Conservation (phyloP, 1,140 invertebrate genomes). For the Eumeta japonica region DNA sequence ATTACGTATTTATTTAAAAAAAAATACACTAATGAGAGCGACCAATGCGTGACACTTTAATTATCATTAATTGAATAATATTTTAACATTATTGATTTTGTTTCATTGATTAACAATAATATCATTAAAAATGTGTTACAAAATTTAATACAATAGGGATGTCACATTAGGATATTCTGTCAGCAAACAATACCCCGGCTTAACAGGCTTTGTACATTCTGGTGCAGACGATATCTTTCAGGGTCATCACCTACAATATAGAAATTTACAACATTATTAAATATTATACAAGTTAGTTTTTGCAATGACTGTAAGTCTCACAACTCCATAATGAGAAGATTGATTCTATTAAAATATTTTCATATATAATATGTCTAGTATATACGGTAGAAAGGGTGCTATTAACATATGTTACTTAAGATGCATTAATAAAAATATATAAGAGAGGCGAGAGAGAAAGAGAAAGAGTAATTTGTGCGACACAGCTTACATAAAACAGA, state of each 20-base stretch:
- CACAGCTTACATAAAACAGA: too few relatives aligned
- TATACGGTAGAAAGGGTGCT: background rate
- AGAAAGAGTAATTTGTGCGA: too few relatives aligned
- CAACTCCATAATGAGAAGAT: too few relatives aligned
- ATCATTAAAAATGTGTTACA: background rate
- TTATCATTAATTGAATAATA: too few relatives aligned
- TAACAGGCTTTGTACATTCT: constrained; percentile 68
- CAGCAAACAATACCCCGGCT: constrained; percentile 14
- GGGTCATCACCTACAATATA: constrained; percentile 65
- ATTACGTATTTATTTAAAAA: too few relatives aligned
- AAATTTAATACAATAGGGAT: background rate
- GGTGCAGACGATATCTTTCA: constrained; percentile 71
- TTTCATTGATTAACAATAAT: background rate
- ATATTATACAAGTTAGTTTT: background rate
- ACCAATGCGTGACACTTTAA: too few relatives aligned
- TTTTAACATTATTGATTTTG: too few relatives aligned
- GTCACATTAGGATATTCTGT: too few relatives aligned
- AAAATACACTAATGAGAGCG: background rate
- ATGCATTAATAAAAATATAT: background rate
- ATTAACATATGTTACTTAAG: background rate
- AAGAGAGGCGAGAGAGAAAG: too few relatives aligned
- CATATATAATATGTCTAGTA: background rate
- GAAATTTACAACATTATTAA: background rate
- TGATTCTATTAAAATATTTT: background rate
- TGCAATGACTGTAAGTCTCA: too few relatives aligned